Percentiles rank a stretch among this genome's conserved stretches.
phyloP scores from a whole-genome alignment of 2,113 vertebrate species.

The Barbus barbus region DNA sequence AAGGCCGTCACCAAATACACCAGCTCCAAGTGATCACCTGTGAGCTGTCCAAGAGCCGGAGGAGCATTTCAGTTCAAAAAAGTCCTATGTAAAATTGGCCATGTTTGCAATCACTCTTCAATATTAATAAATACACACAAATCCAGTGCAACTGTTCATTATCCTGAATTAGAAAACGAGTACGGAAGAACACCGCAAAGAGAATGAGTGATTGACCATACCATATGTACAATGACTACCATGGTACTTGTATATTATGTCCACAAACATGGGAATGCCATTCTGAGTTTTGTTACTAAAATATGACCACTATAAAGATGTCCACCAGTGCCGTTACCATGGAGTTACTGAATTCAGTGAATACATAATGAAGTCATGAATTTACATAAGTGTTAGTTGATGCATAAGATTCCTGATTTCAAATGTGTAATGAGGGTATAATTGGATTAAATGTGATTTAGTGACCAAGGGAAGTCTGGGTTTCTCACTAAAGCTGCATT shows the following conservation, averaged over 20 bases:
- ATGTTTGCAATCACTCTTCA: conserved; percentile 11
- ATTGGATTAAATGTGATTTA: neutral
- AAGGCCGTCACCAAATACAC: conserved; percentile 82
- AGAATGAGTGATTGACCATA: neutral
- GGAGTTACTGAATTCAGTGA: neutral
- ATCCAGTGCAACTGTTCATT: neutral
- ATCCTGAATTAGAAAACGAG: neutral
- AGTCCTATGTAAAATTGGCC: neutral
- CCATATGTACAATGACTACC: neutral
- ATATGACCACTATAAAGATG: neutral
- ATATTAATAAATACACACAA: conserved; percentile 24
- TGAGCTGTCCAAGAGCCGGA: neutral
- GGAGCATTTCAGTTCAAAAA: neutral
- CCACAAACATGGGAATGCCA: neutral
- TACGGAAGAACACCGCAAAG: neutral
- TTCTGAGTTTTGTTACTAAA: neutral
- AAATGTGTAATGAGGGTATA: neutral
- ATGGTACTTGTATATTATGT: neutral
- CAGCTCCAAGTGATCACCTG: conserved; percentile 73
- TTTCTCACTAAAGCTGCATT: neutral
- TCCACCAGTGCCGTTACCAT: neutral
- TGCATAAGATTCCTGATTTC: neutral
- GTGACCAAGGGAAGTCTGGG: neutral
- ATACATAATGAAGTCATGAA: neutral
- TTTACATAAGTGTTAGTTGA: neutral